Percentiles rank a stretch among this genome's conserved stretches.
Conservation (phyloP, 2,113 vertebrate species). For the Vireo altiloquus region DNA sequence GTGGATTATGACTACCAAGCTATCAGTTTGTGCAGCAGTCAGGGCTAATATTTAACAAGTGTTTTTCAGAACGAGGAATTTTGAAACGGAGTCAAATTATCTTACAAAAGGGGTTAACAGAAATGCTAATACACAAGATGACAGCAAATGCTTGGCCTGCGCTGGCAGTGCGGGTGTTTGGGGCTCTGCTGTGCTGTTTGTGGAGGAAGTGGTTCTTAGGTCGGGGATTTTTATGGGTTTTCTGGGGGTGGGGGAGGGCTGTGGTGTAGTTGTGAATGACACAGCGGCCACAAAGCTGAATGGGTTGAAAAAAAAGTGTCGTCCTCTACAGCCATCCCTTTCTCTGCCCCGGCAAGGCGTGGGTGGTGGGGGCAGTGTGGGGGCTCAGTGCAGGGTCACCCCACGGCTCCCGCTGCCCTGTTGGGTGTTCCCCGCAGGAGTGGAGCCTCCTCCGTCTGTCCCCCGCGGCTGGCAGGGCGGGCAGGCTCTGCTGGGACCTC, state of each 20-base stretch:
- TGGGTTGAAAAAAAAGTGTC: background rate
- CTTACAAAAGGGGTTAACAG: conserved; percentile 13
- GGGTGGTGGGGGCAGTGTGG: background rate
- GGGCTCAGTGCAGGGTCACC: fast-evolving
- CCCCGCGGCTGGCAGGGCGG: background rate
- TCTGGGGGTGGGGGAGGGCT: background rate
- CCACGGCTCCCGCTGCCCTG: background rate
- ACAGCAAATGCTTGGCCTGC: background rate
- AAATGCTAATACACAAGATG: background rate
- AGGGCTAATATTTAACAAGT: conserved; percentile 48
- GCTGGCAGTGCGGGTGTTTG: background rate
- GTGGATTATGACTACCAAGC: conserved; percentile 52
- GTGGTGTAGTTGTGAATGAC: background rate
- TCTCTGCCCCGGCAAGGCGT: background rate
- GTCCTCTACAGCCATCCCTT: background rate
- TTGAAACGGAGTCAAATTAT: background rate
- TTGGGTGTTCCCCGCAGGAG: background rate
- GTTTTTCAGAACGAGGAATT: conserved; percentile 37
- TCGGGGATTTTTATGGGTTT: background rate
- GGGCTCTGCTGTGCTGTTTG: background rate
- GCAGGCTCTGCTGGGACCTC: background rate
- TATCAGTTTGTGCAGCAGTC: conserved; percentile 45
- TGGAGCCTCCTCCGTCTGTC: fast-evolving
- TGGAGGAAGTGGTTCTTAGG: background rate
- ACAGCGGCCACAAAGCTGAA: background rate